Conservation (phyloP, 2,797 vertebrate species). For the Anabacerthia variegaticeps region DNA sequence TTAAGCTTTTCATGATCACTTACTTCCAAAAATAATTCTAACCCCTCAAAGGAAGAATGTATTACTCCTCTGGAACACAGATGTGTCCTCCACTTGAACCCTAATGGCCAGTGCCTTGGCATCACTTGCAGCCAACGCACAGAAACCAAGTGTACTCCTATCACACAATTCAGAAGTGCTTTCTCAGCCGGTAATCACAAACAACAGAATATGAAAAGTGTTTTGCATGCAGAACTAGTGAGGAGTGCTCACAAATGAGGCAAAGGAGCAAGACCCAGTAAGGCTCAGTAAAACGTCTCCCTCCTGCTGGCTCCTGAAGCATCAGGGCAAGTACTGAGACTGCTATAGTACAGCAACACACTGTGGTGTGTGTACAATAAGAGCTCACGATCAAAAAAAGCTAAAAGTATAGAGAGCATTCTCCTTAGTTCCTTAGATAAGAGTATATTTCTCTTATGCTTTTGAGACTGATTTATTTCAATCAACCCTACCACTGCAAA, state of each 20-base stretch:
- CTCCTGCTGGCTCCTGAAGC: neutral
- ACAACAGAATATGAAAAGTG: neutral
- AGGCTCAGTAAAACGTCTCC: neutral
- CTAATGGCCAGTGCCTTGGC: neutral
- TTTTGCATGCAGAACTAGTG: neutral
- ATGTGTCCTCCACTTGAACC: neutral
- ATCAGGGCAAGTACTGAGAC: neutral
- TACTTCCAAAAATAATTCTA: neutral
- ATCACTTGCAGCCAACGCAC: neutral
- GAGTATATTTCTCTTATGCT: neutral
- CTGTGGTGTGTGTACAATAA: neutral
- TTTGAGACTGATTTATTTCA: neutral
- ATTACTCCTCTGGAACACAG: neutral
- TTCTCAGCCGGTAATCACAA: neutral
- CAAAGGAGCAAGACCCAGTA: neutral
- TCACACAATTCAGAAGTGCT: accelerated
- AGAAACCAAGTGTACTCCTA: neutral
- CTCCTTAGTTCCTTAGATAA: neutral
- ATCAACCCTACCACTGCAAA: neutral
- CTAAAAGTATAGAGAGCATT: neutral
- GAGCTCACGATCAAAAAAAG: neutral
- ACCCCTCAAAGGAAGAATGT: neutral
- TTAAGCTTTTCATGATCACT: neutral
- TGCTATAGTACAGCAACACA: neutral
- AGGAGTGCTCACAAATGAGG: neutral